These are phyloP conservation scores for Pluvialis apricaria DNA, from an alignment of 2,113 vertebrate species.

Conservation along the genomic window DNA sequence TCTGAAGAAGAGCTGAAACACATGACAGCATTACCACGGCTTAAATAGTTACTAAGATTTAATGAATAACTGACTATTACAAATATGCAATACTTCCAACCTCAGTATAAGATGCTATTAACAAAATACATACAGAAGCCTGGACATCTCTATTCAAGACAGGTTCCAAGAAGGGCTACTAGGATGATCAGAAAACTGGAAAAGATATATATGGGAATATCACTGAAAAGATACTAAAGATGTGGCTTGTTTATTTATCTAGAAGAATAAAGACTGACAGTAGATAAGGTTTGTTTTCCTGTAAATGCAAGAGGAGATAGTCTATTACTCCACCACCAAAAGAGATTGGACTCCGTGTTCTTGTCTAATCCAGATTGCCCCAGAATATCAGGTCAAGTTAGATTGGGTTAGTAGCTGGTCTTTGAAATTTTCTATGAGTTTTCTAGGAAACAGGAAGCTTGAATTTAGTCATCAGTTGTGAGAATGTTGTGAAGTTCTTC, in stretches of 20 bases:
- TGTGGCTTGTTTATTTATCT: background rate
- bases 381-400: background rate
- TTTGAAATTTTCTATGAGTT: background rate
- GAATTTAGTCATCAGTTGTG: background rate
- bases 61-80: background rate
- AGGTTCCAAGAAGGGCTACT: background rate
- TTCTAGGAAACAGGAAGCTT: background rate
- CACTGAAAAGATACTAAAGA: background rate
- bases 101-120: background rate
- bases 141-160: background rate
- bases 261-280: background rate
- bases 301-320: background rate
- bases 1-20: background rate
- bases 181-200: background rate
- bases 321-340: background rate
- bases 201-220: background rate
- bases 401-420: background rate
- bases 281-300: background rate
- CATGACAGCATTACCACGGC: background rate
- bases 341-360: background rate
- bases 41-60: background rate
- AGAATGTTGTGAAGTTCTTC: background rate
- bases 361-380: background rate
- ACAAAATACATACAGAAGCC: rapidly evolving
- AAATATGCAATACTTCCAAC: background rate